phyloP scores from a whole-genome alignment of 2,113 vertebrate species.

The Rhinolophus ferrumequinum region DNA sequence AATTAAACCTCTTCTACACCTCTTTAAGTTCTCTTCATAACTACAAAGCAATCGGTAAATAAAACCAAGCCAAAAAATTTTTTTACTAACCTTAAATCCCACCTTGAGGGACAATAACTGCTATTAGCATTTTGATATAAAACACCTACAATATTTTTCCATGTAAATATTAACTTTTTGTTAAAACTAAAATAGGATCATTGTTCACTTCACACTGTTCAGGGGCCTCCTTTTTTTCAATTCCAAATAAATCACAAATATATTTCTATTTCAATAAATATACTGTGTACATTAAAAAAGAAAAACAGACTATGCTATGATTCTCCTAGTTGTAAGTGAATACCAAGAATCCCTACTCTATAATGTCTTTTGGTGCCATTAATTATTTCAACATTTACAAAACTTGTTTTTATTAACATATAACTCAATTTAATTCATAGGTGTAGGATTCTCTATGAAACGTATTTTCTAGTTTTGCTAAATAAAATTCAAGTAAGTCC shows the following conservation, averaged over 20 bases:
- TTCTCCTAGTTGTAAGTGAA: neutral
- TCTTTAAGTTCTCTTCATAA: neutral
- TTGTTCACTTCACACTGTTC: neutral
- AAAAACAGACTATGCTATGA: neutral
- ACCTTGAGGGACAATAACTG: neutral
- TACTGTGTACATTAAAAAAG: neutral
- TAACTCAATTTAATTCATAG: neutral
- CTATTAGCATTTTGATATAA: neutral
- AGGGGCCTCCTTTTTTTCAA: neutral
- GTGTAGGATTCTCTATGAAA: neutral
- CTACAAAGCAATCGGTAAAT: neutral
- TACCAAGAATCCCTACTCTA: neutral
- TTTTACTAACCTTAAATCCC: neutral
- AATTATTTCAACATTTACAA: neutral
- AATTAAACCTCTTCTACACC: neutral
- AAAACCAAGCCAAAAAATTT: neutral
- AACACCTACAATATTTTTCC: neutral
- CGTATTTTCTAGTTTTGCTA: conserved; percentile 25
- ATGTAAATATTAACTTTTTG: neutral
- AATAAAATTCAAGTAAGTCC: conserved; percentile 31
- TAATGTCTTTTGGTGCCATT: neutral
- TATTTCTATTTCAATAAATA: conserved; percentile 4
- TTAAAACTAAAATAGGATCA: conserved; percentile 25
- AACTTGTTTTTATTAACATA: neutral
- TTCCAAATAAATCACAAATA: conserved; percentile 20